phyloP scores from a whole-genome alignment of 2,113 vertebrate genomes.

The Sebastes fasciatus region DNA sequence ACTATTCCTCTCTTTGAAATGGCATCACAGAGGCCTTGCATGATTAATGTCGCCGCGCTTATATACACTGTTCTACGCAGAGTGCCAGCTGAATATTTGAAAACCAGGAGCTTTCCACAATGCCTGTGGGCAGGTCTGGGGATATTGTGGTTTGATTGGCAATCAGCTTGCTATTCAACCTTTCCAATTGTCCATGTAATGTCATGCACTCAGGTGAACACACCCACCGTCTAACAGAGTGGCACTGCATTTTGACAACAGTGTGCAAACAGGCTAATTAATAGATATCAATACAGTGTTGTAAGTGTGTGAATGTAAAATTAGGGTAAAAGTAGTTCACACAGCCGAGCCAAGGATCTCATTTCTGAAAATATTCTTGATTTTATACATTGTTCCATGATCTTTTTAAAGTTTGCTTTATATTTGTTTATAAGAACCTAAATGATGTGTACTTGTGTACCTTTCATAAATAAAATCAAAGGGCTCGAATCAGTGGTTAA shows the following conservation, averaged over 20 bases:
- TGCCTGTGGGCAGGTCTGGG: conserved; percentile 26
- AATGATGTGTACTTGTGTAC: neutral
- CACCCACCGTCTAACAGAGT: neutral
- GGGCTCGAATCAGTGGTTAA: neutral
- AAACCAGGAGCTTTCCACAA: conserved; percentile 42
- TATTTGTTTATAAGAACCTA: neutral
- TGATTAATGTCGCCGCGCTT: conserved; percentile 71
- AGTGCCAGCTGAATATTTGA: conserved; percentile 58
- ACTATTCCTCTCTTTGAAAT: conserved; percentile 77
- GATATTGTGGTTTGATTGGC: conserved; percentile 53
- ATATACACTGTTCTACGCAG: conserved; percentile 48
- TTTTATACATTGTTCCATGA: neutral
- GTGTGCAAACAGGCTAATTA: conserved; percentile 28
- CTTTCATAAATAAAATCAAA: neutral
- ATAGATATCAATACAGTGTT: conserved; percentile 15
- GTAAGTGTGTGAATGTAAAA: conserved; percentile 8
- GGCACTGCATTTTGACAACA: conserved; percentile 2
- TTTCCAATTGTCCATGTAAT: conserved; percentile 43
- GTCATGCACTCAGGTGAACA: conserved; percentile 25
- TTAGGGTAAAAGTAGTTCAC: neutral
- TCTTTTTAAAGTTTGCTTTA: neutral
- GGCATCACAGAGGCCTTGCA: conserved; percentile 71
- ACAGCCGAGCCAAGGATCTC: neutral
- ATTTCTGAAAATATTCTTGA: neutral
- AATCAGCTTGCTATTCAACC: conserved; percentile 58